A percentile compares a stretch with the other conserved stretches of the same genome.
Conservation (phyloP, 2,797 vertebrate genomes). For the Dendrocincla tyrannina region DNA sequence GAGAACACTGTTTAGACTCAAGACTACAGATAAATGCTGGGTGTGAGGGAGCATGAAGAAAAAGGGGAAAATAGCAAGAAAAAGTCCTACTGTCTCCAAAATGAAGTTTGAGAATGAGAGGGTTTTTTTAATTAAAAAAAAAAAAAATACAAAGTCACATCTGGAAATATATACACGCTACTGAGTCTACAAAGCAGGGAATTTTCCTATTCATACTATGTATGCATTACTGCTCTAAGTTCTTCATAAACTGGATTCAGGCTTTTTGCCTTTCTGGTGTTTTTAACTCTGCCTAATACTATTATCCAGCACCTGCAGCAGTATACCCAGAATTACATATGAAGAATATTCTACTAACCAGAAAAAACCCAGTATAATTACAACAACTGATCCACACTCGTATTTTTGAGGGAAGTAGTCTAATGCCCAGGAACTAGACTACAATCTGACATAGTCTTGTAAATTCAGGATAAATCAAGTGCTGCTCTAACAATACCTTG, state of each 20-base stretch:
- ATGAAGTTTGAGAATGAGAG: background rate
- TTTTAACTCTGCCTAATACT: background rate
- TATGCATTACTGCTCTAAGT: background rate
- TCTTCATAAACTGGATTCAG: background rate
- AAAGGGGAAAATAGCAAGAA: background rate
- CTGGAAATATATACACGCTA: background rate
- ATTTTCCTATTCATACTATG: background rate
- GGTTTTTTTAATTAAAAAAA: background rate
- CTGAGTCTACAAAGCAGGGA: background rate
- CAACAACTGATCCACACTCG: background rate
- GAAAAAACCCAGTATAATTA: background rate
- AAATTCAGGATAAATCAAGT: slow-evolving; percentile 7
- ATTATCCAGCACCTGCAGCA: background rate
- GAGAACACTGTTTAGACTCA: background rate
- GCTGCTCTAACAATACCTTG: background rate
- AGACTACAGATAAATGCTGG: background rate
- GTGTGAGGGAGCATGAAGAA: rapidly evolving
- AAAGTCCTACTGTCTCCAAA: background rate
- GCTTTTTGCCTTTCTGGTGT: background rate
- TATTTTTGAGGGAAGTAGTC: background rate
- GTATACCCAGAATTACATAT: background rate
- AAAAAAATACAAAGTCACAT: background rate
- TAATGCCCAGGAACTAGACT: background rate
- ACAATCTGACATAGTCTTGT: background rate
- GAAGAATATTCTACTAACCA: background rate